Percentiles rank a stretch among this genome's conserved stretches.
These are phyloP conservation scores for Keiferia lycopersicella DNA, from an alignment of 2,888 invertebrate genomes.

Conservation along the genomic window DNA sequence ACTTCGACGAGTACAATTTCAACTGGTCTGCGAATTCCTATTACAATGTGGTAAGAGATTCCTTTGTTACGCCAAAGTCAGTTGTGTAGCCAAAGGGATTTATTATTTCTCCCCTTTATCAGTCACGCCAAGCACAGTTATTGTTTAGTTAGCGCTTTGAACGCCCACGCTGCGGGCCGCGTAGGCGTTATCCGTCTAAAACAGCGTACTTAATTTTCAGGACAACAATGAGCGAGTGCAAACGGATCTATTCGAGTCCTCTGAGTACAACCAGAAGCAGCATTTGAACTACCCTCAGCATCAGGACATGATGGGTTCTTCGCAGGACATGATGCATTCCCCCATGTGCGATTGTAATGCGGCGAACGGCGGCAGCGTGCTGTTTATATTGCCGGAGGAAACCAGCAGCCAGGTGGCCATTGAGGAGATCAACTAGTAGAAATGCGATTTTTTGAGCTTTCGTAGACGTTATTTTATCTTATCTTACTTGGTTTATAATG, in stretches of 20 bases:
- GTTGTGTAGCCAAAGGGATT: too few species aligned
- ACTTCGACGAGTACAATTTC: slow-evolving; percentile 54
- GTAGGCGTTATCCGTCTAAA: not conserved
- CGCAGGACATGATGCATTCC: not conserved
- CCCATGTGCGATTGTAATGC: slow-evolving; percentile 33
- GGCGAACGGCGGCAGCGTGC: slow-evolving; percentile 33
- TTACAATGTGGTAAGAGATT: slow-evolving; percentile 36
- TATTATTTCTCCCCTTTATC: not conserved
- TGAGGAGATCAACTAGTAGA: slow-evolving; percentile 49
- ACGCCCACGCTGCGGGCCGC: not conserved
- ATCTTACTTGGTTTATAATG: slow-evolving; percentile 12
- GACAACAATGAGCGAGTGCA: slow-evolving; percentile 42
- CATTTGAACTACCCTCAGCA: slow-evolving; percentile 38
- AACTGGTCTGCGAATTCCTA: slow-evolving; percentile 55
- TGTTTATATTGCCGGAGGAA: slow-evolving; percentile 61
- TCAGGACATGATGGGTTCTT: not conserved
- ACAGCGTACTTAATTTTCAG: slow-evolving; percentile 36
- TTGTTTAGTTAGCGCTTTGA: not conserved
- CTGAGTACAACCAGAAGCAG: slow-evolving; percentile 39
- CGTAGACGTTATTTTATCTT: slow-evolving; percentile 29
- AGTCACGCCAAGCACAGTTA: not conserved
- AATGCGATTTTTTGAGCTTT: slow-evolving; percentile 38
- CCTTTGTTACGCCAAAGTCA: too few species aligned
- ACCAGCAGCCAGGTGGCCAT: slow-evolving; percentile 64
- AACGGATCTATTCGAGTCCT: slow-evolving; percentile 44